Base-by-base conservation (phyloP, 2,113 vertebrate species). In the Lagopus muta region DNA sequence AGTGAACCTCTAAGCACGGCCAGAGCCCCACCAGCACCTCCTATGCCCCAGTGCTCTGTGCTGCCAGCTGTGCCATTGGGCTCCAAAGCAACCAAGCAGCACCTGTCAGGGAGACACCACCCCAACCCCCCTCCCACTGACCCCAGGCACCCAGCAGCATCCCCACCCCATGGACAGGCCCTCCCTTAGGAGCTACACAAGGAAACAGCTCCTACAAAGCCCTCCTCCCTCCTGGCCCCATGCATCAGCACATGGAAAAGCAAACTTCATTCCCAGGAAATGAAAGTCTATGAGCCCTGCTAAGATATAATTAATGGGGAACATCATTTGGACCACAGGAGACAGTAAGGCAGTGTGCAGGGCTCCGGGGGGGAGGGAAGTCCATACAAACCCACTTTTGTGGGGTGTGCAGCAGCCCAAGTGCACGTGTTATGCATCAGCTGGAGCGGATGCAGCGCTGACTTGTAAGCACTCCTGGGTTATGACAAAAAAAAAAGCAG, bases 391-490 rank as follows among this genome's bases (percentile, higher is more conserved):
- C 64, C 42, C 76, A 54, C 12, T 34, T 78, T 12, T 94, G 94
- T 92, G 94, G 89, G 57, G 84, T 71, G 13, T 1, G 45, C 62
- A 58, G 93, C 91, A 48, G 70, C 70, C 16, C 1, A 70, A 52
- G 3, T 0, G 55, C 96, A 92, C 91, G 84, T 95, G 96, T 38
- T n/a, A 34, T 14, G 28, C 89, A 57, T 5, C 75, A 47, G 81
- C 71, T 30, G 1, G 42, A 73, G 71, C 8, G 88, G 92, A 94
- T 88, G 93, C n/a, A 24, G 87, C 25, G 82, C 45, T 87, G 82
- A 60, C 89, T 70, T 82, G 87, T 28, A 80, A 93, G 64, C 80
- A 96, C 89, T 92, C 95, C 2, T 62, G 11, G 82, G 78, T 88
- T 89, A 84, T 47, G 69, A 86, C 76, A 85, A 73, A n/a, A 81